phyloP scores from a whole-genome alignment of 1,140 invertebrate genomes.

The Pentalonia nigronervosa region DNA sequence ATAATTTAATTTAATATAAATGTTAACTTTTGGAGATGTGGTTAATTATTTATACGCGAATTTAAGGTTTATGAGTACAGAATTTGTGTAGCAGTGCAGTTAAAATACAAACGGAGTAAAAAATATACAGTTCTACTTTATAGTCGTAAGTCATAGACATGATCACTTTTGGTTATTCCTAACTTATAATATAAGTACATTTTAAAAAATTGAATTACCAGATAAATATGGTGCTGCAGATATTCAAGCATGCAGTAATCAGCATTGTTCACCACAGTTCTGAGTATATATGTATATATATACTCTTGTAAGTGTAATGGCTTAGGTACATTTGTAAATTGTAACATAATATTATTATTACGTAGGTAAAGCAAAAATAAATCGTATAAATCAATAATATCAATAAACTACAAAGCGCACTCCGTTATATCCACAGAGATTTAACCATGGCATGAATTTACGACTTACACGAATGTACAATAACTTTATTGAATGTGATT shows the following conservation, averaged over 20 bases:
- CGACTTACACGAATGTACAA: not conserved
- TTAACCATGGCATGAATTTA: not conserved
- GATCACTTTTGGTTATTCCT: not conserved
- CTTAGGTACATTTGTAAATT: not conserved
- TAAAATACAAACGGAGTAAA: not conserved
- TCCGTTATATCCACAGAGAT: not conserved
- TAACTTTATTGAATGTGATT: not conserved
- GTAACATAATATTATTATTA: conserved; percentile 2
- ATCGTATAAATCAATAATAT: conserved; percentile 12
- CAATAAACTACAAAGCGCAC: not conserved
- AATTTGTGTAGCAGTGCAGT: not conserved
- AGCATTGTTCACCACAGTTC: not conserved
- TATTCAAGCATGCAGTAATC: not conserved
- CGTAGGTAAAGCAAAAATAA: not conserved
- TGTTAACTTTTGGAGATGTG: not conserved
- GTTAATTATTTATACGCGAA: not conserved
- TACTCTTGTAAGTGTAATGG: no score
- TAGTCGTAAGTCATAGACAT: not conserved
- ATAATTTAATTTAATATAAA: not conserved
- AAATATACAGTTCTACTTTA: not conserved
- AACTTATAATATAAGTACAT: not conserved
- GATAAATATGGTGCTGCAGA: not conserved
- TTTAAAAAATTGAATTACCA: not conserved
- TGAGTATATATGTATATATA: not conserved
- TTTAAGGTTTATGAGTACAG: not conserved